These are phyloP conservation scores for Cottoperca gobio DNA, from an alignment of 2,797 vertebrate genomes.

Conservation along the genomic window DNA sequence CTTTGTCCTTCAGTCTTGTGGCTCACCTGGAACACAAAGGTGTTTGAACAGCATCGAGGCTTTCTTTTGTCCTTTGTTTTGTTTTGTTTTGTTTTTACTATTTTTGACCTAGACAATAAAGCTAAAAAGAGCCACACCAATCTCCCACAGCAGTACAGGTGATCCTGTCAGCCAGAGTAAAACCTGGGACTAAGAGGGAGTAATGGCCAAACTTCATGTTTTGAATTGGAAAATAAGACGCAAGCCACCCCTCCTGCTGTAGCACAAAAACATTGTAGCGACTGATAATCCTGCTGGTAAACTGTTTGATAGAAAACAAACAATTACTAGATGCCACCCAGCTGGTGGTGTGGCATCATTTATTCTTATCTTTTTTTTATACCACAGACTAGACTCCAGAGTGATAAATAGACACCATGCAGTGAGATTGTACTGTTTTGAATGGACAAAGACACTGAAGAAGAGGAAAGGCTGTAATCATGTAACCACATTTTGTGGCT, in stretches of 20 bases:
- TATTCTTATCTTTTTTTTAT: constrained; percentile 5
- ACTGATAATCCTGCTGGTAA: constrained; percentile 69
- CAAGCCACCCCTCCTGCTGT: constrained; percentile 19
- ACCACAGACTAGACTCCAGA: neutral
- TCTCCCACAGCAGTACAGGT: constrained; percentile 4
- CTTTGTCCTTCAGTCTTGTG: neutral
- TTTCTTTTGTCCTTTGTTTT: constrained; percentile 16
- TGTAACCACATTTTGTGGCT: neutral
- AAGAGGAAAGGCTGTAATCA: constrained; percentile 12
- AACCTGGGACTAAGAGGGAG: neutral
- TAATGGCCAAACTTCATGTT: neutral
- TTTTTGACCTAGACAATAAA: neutral
- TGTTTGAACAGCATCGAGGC: neutral
- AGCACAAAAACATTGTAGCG: constrained; percentile 43
- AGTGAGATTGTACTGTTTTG: neutral
- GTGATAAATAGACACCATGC: neutral
- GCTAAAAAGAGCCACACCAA: neutral
- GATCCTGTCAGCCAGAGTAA: neutral
- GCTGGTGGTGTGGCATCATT: constrained; percentile 22
- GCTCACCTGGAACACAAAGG: neutral
- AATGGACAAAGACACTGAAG: neutral
- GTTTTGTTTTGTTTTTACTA: neutral
- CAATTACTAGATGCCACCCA: constrained; percentile 67
- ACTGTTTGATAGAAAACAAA: constrained; percentile 75
- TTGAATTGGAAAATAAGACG: constrained; percentile 16